Percentiles rank a stretch among this genome's conserved stretches.
phyloP scores from a whole-genome alignment of 2,888 invertebrate species.

The Caenorhabditis sp. region DNA sequence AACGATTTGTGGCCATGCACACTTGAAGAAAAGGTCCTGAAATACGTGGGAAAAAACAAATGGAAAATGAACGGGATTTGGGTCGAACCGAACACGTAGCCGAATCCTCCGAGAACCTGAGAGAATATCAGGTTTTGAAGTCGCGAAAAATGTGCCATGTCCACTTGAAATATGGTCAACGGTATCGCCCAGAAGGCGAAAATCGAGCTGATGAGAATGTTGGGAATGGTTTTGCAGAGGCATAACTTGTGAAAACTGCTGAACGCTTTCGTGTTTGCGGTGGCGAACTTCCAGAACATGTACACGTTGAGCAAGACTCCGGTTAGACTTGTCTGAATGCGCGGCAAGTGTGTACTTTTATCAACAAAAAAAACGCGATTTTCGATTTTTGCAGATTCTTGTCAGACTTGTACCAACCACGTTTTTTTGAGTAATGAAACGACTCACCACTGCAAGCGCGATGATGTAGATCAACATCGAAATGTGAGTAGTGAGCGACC shows the following conservation, averaged over 20 bases:
- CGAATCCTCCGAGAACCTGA: constrained; percentile 2
- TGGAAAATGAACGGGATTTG: too few relatives aligned
- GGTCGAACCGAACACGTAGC: constrained; percentile 44
- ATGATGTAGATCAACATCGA: too few relatives aligned
- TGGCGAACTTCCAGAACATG: constrained; percentile 14
- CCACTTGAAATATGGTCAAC: constrained; percentile 9
- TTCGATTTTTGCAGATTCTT: too few relatives aligned
- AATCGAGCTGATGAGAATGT: constrained; percentile 12
- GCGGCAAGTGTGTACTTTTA: too few relatives aligned
- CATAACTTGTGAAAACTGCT: constrained; percentile 23
- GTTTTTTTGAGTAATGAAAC: too few relatives aligned
- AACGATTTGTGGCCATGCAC: constrained; percentile 33
- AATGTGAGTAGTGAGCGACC: too few relatives aligned
- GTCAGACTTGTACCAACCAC: too few relatives aligned
- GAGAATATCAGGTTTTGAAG: constrained; percentile 16
- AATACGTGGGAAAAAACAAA: too few relatives aligned
- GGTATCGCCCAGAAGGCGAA: constrained; percentile 39
- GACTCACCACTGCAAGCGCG: too few relatives aligned
- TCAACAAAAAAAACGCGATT: too few relatives aligned
- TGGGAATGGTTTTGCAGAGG: constrained; percentile 14
- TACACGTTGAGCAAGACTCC: constrained; percentile 21
- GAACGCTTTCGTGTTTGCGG: too few relatives aligned
- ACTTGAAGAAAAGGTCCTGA: constrained; percentile 25
- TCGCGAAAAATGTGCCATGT: constrained; percentile 13
- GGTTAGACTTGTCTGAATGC: not conserved